Evolutionary conservation across 2,113 vertebrate genomes (phyloP), one percentile per base, ranked within the genome.

Genomic region (Bothrops jararaca): DNA sequence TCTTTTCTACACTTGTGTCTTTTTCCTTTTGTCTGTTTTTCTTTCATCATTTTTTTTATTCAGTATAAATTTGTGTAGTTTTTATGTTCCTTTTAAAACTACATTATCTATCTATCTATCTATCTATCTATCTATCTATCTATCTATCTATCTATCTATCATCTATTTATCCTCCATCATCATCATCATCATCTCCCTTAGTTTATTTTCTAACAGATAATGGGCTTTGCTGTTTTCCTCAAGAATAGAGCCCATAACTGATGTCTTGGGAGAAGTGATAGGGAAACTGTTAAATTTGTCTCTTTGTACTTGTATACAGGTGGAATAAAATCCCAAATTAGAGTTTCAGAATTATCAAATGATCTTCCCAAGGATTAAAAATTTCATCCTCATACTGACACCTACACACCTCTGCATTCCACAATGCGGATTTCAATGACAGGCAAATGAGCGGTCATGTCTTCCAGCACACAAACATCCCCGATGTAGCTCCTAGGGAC

Each of bases 401-500:
- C 96, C 95, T 94, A 90, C 89, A 64, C 13, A 99, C 99, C 99
- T 98, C 98, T 97, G 96, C 99, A 99, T 95, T 99, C 99, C 90
- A 98, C 98, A 42, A 99, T 99, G 58, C 99, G 98, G 95, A 99
- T 97, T 97, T 99, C 99, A 0, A 99, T 99, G 93, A 99, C 94
- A 39, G 99, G 98, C 56, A 99, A 95, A 96, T 99, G 98, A 89
- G 98, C 96, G 0, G 97, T 98, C 99, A 99, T 99, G 94, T 99
- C 99, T 93, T 99, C 99, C 95, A 99, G 97, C 89, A 99, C 98
- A 90, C 99, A 99, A 13, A 99, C 98, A 92, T 99, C 99, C 89
- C 99, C 99, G 29, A 99, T 99, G 94, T 99, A 97, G 95, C 98
- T 99, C 94, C 99, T 99, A 92, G 29, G 96, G 95, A 88, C n/a